Evolutionary conservation across 2,797 vertebrate genomes (phyloP).

Genomic region (Phataginus tricuspis): DNA sequence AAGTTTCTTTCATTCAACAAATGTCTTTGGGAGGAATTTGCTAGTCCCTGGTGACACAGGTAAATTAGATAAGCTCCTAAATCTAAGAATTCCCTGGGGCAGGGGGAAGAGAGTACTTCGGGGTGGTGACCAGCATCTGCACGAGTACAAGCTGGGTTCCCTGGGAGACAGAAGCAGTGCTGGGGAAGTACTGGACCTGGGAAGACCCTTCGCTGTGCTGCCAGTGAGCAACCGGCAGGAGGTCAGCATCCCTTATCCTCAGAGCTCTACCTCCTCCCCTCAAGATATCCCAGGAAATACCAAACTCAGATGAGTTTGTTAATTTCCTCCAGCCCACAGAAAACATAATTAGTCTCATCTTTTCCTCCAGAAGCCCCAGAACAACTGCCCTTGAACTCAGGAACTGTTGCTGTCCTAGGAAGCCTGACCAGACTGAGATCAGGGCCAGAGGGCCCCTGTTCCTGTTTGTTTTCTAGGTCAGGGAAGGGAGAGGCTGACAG

Average conservation of each 20-base stretch:
- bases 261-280: not conserved
- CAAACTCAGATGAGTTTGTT: not conserved
- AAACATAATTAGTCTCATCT: not conserved
- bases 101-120: accelerated
- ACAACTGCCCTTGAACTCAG: not conserved
- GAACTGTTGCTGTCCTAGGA: not conserved
- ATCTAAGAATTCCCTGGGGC: not conserved
- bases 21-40: not conserved
- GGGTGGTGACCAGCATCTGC: not conserved
- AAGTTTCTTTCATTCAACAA: not conserved
- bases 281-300: not conserved
- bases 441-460: not conserved
- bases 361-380: not conserved
- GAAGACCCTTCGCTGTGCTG: not conserved
- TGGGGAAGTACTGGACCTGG: too few relatives aligned
- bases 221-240: accelerated
- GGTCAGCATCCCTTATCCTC: accelerated
- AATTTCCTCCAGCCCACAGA: not conserved
- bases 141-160: not conserved
- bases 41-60: not conserved
- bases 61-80: not conserved
- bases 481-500: not conserved
- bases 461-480: not conserved
- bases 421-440: not conserved
- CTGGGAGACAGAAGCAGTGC: not conserved